Evolutionary conservation across 2,797 vertebrate genomes (phyloP), one percentile per base, ranked within the genome.

Genomic region (Alcedo atthis): DNA sequence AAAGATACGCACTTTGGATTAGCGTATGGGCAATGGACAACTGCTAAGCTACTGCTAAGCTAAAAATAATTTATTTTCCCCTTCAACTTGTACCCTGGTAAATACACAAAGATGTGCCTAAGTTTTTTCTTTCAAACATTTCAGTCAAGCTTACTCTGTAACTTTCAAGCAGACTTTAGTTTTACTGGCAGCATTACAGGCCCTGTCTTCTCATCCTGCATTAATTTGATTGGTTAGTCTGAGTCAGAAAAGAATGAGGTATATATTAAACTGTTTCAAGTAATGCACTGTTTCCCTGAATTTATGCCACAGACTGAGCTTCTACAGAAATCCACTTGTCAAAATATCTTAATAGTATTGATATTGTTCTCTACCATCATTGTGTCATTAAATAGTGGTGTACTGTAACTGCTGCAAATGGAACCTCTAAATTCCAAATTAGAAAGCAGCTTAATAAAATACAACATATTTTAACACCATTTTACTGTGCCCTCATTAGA

Each of bases 1-100:
- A 95, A 91, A 94, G 76, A 89, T 96, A 70, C 42, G 81, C 74
- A 89, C 93, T 97, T 97, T 95, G 91, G 80, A 92, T 96, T 91
- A 86, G 78, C 69, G 89, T 89, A 88, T 59, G 51, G 83, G 70
- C 82, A 88, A 70, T 17, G 6, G 83, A 57, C n/a, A 94, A 54
- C 64, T 73, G 43, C 28, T 90, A 69, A 91, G 58, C 20, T 46
- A 77, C 40, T 93, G 94, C 95, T 59, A 94, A 86, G 51, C 28
- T 76, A 87, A 87, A 95, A 91, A 94, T 45, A 35, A 43, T 24
- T 61, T 21, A 6, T 82, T 87, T 91, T 74, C 54, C 12, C 12
- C 51, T 68, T 79, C 69, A 59, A 26, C 37, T 45, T 85, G 40
- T 82, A 74, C 8, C 13, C 18, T 71, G 13, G 24, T 51, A 55